Conservation (phyloP, 2,797 vertebrate species). For the Xenopus petersii region DNA sequence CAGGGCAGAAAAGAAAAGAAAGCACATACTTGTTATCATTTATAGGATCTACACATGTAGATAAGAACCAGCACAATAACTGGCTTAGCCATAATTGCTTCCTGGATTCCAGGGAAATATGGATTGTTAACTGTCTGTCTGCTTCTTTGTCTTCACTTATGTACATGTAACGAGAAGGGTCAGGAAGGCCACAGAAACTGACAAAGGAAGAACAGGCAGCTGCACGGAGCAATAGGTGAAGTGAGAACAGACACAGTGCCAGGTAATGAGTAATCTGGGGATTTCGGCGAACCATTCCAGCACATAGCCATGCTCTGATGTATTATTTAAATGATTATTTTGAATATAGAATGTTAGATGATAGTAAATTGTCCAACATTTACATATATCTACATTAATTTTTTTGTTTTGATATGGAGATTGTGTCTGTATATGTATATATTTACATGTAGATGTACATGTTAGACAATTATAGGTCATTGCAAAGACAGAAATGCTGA, state of each 20-base stretch:
- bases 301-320: neutral
- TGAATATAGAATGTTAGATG: too few species aligned
- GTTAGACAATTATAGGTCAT: too few species aligned
- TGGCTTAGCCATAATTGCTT: slow-evolving; percentile 14
- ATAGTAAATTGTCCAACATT: too few species aligned
- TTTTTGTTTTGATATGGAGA: too few species aligned
- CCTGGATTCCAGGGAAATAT: neutral
- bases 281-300: neutral
- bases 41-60: neutral
- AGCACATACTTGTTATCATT: neutral
- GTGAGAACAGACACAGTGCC: neutral
- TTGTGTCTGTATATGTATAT: too few species aligned
- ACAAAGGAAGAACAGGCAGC: slow-evolving; percentile 10
- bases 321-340: neutral
- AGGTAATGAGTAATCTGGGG: slow-evolving; percentile 12
- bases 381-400: too few species aligned
- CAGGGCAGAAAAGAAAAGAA: neutral
- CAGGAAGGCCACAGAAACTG: slow-evolving; percentile 4
- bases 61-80: slow-evolving; percentile 8
- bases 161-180: slow-evolving; percentile 14
- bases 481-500: too few species aligned
- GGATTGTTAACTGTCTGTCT: neutral
- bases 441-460: too few species aligned
- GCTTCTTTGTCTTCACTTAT: slow-evolving; percentile 14
- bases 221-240: neutral